Percentiles rank a stretch among this genome's conserved stretches.
phyloP scores from a whole-genome alignment of 2,888 invertebrate genomes.

The Didymodactylos carnosus region DNA sequence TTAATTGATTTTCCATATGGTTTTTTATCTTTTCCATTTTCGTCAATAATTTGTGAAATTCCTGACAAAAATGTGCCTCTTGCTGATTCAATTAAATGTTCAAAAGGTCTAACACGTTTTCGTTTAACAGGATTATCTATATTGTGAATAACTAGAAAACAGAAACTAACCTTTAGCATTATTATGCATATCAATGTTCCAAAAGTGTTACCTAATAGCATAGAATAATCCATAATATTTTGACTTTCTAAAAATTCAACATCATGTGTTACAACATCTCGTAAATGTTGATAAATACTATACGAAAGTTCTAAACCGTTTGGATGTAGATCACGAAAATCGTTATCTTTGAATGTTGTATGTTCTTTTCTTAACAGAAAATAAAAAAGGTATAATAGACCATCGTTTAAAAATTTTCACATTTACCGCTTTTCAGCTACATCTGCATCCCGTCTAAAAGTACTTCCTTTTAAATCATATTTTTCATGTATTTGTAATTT shows the following conservation, averaged over 20 bases:
- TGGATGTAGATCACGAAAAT: conserved; percentile 86
- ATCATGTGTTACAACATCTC: conserved; percentile 88
- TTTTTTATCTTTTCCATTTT: too few species aligned
- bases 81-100: too few species aligned
- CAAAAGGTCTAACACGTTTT: not conserved
- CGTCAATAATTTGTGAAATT: too few species aligned
- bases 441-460: conserved; percentile 89
- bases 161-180: too few species aligned
- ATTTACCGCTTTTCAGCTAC: conserved; percentile 81
- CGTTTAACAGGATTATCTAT: not conserved
- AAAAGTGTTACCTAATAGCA: conserved; percentile 55
- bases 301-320: conserved; percentile 82
- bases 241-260: conserved; percentile 50
- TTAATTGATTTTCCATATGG: too few species aligned
- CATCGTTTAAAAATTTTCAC: too few species aligned
- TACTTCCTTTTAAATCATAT: conserved; percentile 95
- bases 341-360: conserved; percentile 89
- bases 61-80: too few species aligned
- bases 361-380: conserved; percentile 58
- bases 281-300: conserved; percentile 77
- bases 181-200: too few species aligned
- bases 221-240: conserved; percentile 95
- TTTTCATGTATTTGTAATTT: conserved; percentile 81
- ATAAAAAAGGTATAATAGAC: too few species aligned
- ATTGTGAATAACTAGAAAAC: not conserved